Base-by-base conservation (phyloP, 2,797 vertebrate genomes). In the Darevskia mixta region DNA sequence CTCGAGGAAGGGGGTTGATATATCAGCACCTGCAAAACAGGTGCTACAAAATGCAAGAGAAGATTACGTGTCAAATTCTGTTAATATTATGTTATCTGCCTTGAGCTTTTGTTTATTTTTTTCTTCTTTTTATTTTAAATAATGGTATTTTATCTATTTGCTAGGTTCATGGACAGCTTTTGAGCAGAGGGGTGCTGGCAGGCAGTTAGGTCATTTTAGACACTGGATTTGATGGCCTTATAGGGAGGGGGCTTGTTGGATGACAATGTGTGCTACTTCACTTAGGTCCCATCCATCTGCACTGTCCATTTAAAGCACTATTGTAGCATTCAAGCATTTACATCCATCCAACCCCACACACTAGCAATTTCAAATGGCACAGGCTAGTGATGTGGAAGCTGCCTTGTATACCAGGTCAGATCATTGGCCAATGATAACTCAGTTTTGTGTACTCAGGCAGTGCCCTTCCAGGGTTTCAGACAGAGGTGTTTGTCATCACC, bases 21-120 rank as follows among this genome's bases (percentile, higher is more conserved):
- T 72, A 55, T n/a, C 78, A 61, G 69, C 71, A 73, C 86, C 67
- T 81, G 75, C 82, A 79, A 83, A 84, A 78, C 17, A 71, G 13
- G 61, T 78, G 73, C 45, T 83, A 41, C 11, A 49, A 71, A 49
- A 71, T 55, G 64, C 77, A 78, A 83, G 43, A 77, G 43, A n/a
- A 61, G 78, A 61, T 73, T 80, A 38, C 35, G 5, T 25, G 67
- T 73, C 79, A 76, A 67, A 75, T 67, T n/a, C n/a, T 77, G 79
- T 69, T 69, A 69, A 83, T 69, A 83, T 71, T 73, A 81, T 83
- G 80, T 77, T 66, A 67, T n/a, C 71, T 35, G 17, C 25, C 45
- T 66, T 67, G 61, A 41, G 64, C 41, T 78, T 43, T 41, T 55
- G 38, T 61, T 43, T 55, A 38, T 32, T 6, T 67, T 67, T 27